Evolutionary conservation across 2,113 vertebrate genomes (phyloP).

Genomic region (Glareola pratincola): DNA sequence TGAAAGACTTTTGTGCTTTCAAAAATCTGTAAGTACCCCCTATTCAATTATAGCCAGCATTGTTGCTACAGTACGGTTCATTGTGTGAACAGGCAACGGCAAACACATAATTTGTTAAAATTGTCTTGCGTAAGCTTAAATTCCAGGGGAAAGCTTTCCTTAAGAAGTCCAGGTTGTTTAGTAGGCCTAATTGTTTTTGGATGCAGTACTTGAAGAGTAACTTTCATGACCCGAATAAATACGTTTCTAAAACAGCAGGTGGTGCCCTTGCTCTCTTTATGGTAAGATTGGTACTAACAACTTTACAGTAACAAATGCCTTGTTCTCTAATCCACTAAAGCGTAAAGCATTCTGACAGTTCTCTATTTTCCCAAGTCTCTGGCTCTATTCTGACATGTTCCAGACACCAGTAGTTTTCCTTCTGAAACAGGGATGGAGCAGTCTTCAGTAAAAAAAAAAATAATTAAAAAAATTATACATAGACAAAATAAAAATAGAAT

Average conservation of each 20-base stretch:
- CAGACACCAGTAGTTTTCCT: neutral
- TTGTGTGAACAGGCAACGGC: neutral
- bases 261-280: conserved; percentile 31
- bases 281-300: neutral
- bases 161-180: neutral
- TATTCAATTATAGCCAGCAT: neutral
- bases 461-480: neutral
- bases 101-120: neutral
- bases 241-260: conserved; percentile 15
- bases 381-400: neutral
- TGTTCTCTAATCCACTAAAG: neutral
- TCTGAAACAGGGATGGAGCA: neutral
- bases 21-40: neutral
- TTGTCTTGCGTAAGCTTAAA: neutral
- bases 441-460: neutral
- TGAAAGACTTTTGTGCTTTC: neutral
- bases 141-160: neutral
- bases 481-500: neutral
- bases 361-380: neutral
- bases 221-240: neutral
- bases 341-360: neutral
- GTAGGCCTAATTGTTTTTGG: neutral
- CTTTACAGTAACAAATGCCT: neutral
- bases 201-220: conserved; percentile 25
- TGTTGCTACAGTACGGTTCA: neutral